Percentiles rank a stretch among this genome's conserved stretches.
These are phyloP conservation scores for Ladona fulva DNA, from an alignment of 1,140 invertebrate species.

Conservation along the genomic window DNA sequence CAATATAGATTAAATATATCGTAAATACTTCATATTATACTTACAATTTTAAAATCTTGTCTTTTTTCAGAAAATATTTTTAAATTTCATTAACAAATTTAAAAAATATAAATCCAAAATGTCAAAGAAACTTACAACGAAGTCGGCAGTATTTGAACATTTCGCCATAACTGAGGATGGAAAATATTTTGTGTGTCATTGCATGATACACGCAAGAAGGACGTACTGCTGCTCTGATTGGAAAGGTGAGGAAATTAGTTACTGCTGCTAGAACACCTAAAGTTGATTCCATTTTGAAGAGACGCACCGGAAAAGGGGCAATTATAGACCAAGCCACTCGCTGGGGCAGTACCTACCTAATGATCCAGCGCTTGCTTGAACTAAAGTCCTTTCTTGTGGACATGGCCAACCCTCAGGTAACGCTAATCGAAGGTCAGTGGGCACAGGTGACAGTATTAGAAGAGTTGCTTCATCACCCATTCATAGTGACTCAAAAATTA, in stretches of 20 bases:
- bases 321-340: conserved; percentile 14
- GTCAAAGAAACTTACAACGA: neutral
- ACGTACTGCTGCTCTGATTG: too few relatives aligned
- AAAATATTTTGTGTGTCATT: neutral
- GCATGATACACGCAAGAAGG: neutral
- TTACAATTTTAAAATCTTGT: neutral
- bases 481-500: too few relatives aligned
- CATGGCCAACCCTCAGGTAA: too few relatives aligned
- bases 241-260: neutral
- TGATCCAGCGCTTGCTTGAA: too few relatives aligned
- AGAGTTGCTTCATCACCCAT: too few relatives aligned
- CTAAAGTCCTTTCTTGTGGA: too few relatives aligned
- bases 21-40: neutral
- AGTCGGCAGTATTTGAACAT: neutral
- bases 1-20: neutral
- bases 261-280: conserved; percentile 10
- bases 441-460: too few relatives aligned
- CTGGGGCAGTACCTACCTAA: too few relatives aligned
- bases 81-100: neutral
- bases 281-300: conserved; percentile 7
- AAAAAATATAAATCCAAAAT: neutral
- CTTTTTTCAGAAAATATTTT: neutral
- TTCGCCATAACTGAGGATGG: neutral
- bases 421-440: too few relatives aligned
- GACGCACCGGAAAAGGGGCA: conserved; percentile 13